Conservation (phyloP, 2,888 invertebrate genomes). For the Panorpa germanica region DNA sequence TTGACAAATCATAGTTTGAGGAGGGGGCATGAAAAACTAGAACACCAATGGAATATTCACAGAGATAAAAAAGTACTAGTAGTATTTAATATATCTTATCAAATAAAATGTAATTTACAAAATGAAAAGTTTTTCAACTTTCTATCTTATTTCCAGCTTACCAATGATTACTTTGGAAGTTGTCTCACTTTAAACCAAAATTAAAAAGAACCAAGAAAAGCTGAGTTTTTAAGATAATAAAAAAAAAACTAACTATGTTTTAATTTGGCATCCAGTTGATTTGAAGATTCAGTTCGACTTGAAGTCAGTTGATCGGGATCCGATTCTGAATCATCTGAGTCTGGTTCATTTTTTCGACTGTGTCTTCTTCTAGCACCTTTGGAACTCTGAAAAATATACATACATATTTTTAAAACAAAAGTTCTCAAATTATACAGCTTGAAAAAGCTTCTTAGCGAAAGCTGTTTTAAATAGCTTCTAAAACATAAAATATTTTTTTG, state of each 20-base stretch:
- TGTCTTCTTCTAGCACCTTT: conserved; percentile 38
- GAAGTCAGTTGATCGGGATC: conserved; percentile 54
- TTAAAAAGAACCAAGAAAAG: conserved; percentile 6
- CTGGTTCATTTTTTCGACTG: conserved; percentile 42
- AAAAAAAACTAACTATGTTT: conserved; percentile 39
- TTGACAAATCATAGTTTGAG: no score
- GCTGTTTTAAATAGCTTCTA: no score
- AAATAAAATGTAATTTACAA: conserved; percentile 1
- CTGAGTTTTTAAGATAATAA: conserved; percentile 7
- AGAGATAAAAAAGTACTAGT: no score
- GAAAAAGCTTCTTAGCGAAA: no score
- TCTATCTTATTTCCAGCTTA: no score
- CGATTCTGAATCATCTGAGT: conserved; percentile 56
- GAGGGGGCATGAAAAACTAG: no score
- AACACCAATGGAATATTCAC: no score
- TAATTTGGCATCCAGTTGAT: conserved; percentile 50
- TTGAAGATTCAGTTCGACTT: conserved; percentile 54
- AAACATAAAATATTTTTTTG: no score
- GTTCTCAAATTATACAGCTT: conserved; percentile 1
- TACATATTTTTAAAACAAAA: conserved; percentile 3
- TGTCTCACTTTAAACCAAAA: no score
- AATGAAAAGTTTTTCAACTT: no score
- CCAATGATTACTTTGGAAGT: no score
- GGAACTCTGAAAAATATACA: conserved; percentile 22
- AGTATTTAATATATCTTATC: background rate